A percentile compares a stretch with the other conserved stretches of the same genome.
Conservation (phyloP, 1,140 invertebrate species). For the Hyposmocoma kahamanoa region DNA sequence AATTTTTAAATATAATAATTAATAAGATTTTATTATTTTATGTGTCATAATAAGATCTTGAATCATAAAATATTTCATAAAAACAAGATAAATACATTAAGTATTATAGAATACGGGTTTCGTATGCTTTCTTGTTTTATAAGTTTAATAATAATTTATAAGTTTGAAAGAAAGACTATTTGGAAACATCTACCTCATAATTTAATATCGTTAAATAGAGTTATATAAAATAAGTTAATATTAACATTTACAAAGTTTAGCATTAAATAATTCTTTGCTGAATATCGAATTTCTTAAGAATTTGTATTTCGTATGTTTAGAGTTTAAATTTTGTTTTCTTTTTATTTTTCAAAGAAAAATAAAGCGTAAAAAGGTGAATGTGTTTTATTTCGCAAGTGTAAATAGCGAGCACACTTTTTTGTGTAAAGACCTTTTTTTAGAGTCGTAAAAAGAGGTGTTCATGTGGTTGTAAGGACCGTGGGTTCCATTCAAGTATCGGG, state of each 20-base stretch:
- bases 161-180: slow-evolving; percentile 61
- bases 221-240: slow-evolving; percentile 63
- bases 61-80: neutral
- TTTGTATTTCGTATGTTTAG: slow-evolving; percentile 61
- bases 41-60: neutral
- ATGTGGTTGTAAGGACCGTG: too few species aligned
- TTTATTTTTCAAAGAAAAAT: slow-evolving; percentile 67
- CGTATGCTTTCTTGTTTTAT: slow-evolving; percentile 40
- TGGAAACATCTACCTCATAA: slow-evolving; percentile 71
- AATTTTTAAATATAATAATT: too few species aligned
- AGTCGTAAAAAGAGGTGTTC: too few species aligned
- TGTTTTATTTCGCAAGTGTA: neutral
- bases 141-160: slow-evolving; percentile 52
- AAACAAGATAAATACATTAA: slow-evolving; percentile 9
- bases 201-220: slow-evolving; percentile 61
- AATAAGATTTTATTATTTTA: too few species aligned
- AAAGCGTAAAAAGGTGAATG: slow-evolving; percentile 37
- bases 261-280: slow-evolving; percentile 44
- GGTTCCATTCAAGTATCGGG: too few species aligned
- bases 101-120: slow-evolving; percentile 59
- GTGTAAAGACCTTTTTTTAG: too few species aligned
- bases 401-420: too few species aligned
- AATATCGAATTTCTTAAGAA: slow-evolving; percentile 46
- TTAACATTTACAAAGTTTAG: slow-evolving; percentile 60
- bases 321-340: slow-evolving; percentile 67